Conservation (phyloP, 2,888 invertebrate species). For the Gnatocerus cornutus region DNA sequence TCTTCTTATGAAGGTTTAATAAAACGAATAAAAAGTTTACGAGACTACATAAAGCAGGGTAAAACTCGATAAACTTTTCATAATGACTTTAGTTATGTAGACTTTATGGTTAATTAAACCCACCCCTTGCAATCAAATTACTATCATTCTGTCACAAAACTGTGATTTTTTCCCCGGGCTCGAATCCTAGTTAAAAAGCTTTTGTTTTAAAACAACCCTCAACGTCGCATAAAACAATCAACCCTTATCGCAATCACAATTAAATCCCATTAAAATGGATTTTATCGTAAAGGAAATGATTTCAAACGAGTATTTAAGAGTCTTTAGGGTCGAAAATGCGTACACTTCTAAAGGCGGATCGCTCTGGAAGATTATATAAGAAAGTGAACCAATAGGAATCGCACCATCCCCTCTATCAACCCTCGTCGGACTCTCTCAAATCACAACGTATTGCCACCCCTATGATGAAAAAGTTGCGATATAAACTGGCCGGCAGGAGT, state of each 20-base stretch:
- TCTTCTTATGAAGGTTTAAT: slow-evolving; percentile 24
- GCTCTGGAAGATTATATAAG: slow-evolving; percentile 62
- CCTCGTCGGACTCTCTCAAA: slow-evolving; percentile 31
- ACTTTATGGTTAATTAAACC: slow-evolving; percentile 38
- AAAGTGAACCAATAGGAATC: slow-evolving; percentile 62
- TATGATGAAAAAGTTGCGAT: slow-evolving; percentile 51
- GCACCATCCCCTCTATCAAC: slow-evolving; percentile 56
- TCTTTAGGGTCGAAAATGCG: slow-evolving; percentile 59
- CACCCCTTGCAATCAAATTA: slow-evolving; percentile 17
- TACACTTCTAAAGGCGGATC: slow-evolving; percentile 58
- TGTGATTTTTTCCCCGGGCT: neutral
- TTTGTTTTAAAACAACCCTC: slow-evolving; percentile 34
- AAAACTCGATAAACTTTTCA: slow-evolving; percentile 34
- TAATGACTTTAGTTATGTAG: slow-evolving; percentile 35
- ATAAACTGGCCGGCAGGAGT: slow-evolving; percentile 5
- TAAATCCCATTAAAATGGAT: slow-evolving; percentile 65
- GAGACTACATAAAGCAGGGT: slow-evolving; percentile 27
- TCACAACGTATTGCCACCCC: slow-evolving; percentile 54
- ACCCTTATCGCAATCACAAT: slow-evolving; percentile 60
- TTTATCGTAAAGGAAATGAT: slow-evolving; percentile 63
- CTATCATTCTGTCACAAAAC: slow-evolving; percentile 25
- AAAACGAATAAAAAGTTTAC: slow-evolving; percentile 35
- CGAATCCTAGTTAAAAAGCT: neutral
- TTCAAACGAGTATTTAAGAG: slow-evolving; percentile 61
- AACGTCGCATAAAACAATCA: slow-evolving; percentile 54